phyloP scores from a whole-genome alignment of 2,797 vertebrate genomes.

The Chrysocyon brachyurus region DNA sequence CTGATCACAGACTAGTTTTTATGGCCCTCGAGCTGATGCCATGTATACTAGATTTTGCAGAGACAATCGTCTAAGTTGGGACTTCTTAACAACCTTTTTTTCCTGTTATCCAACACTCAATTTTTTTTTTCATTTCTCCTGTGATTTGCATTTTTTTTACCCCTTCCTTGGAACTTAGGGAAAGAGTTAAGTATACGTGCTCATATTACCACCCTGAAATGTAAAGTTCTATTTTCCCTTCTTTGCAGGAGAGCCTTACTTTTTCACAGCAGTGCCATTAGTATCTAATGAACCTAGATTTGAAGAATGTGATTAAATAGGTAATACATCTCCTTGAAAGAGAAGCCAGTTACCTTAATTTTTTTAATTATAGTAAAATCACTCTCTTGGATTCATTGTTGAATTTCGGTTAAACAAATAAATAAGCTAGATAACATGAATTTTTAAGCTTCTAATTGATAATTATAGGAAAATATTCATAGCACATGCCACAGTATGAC shows the following conservation, averaged over 20 bases:
- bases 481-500: not conserved
- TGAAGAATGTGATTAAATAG: slow-evolving; percentile 48
- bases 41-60: not conserved
- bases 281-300: not conserved
- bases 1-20: not conserved
- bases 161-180: not conserved
- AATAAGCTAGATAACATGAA: not conserved
- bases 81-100: not conserved
- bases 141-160: not conserved
- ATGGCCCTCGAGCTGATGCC: not conserved
- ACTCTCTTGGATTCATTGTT: slow-evolving; percentile 40
- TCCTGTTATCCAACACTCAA: not conserved
- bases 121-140: not conserved
- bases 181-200: not conserved
- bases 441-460: slow-evolving; percentile 27
- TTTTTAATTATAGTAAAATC: not conserved
- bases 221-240: not conserved
- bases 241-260: not conserved
- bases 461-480: slow-evolving; percentile 53
- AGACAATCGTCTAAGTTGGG: not conserved
- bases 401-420: slow-evolving; percentile 43
- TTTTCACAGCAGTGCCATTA: not conserved
- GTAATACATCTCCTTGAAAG: slow-evolving; percentile 9
- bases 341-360: slow-evolving; percentile 2
- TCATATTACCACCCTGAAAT: not conserved